Evolutionary conservation across 2,888 invertebrate genomes (phyloP).

Genomic region (Andrena bucephala): DNA sequence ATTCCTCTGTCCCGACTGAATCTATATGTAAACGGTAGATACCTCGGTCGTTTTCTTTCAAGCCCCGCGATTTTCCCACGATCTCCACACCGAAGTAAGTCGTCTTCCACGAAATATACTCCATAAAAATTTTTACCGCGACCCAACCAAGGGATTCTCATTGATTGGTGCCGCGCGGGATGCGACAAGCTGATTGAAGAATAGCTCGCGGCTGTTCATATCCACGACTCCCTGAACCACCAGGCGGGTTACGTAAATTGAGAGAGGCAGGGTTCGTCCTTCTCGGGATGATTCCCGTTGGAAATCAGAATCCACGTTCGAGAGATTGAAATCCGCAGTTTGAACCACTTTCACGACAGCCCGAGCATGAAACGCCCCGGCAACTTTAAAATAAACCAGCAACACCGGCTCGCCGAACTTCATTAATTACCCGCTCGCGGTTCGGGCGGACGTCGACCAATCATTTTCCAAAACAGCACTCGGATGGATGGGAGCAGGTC

Average conservation of each 20-base stretch:
- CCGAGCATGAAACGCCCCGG: slow-evolving; percentile 29
- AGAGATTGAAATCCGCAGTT: slow-evolving; percentile 49
- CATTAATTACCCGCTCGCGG: slow-evolving; percentile 37
- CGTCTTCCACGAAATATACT: neutral
- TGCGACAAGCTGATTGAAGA: slow-evolving; percentile 48
- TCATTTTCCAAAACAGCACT: slow-evolving; percentile 24
- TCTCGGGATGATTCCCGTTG: slow-evolving; percentile 49
- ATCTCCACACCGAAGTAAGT: slow-evolving; percentile 18
- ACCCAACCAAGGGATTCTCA: slow-evolving; percentile 31
- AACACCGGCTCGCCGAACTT: slow-evolving; percentile 30
- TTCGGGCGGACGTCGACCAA: neutral
- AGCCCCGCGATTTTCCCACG: slow-evolving; percentile 20
- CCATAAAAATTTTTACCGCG: slow-evolving; percentile 26
- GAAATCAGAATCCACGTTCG: slow-evolving; percentile 45
- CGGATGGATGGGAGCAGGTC: neutral
- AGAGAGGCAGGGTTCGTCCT: slow-evolving; percentile 30
- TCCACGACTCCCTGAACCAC: slow-evolving; percentile 39
- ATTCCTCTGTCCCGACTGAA: neutral
- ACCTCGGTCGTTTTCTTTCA: neutral
- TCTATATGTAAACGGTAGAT: slow-evolving; percentile 1
- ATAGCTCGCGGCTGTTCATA: slow-evolving; percentile 53
- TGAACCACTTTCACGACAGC: slow-evolving; percentile 26
- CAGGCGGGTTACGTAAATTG: slow-evolving; percentile 44
- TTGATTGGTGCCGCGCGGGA: slow-evolving; percentile 50
- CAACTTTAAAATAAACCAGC: slow-evolving; percentile 52